These are phyloP conservation scores for Rhagonycha fulva DNA, from an alignment of 2,888 invertebrate genomes.

Conservation along the genomic window DNA sequence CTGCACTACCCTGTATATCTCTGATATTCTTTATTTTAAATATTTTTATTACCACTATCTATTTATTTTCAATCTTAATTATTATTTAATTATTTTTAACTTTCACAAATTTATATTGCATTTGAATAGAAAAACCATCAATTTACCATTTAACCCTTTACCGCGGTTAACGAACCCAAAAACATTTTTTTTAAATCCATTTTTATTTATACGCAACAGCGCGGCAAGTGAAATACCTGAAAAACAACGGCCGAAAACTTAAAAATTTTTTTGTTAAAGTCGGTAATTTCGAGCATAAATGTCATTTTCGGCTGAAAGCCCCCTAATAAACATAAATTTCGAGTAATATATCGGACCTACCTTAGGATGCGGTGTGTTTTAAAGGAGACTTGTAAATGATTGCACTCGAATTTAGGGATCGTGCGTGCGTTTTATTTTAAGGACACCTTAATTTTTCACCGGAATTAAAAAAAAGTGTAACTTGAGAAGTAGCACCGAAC, in stretches of 20 bases:
- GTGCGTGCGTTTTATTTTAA: not conserved
- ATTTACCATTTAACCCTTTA: not conserved
- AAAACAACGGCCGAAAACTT: not conserved
- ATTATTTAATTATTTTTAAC: too few species aligned
- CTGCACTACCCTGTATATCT: too few species aligned
- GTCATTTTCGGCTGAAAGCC: not conserved
- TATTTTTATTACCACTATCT: too few species aligned
- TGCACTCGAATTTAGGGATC: not conserved
- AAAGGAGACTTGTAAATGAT: not conserved
- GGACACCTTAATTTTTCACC: not conserved
- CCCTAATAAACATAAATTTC: not conserved
- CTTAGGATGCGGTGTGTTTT: not conserved
- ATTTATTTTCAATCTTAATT: too few species aligned
- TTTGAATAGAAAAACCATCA: too few species aligned
- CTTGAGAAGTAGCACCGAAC: conserved; percentile 12
- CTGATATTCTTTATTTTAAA: too few species aligned
- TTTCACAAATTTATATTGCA: not conserved
- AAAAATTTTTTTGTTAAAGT: not conserved
- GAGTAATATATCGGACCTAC: not conserved
- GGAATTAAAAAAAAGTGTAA: not conserved
- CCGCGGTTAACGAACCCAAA: not conserved
- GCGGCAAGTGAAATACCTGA: not conserved
- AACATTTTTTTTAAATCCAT: not conserved
- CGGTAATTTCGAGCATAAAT: not conserved
- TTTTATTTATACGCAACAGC: not conserved